Conservation (phyloP, 2,888 invertebrate species). For the Mythimna ferrago region DNA sequence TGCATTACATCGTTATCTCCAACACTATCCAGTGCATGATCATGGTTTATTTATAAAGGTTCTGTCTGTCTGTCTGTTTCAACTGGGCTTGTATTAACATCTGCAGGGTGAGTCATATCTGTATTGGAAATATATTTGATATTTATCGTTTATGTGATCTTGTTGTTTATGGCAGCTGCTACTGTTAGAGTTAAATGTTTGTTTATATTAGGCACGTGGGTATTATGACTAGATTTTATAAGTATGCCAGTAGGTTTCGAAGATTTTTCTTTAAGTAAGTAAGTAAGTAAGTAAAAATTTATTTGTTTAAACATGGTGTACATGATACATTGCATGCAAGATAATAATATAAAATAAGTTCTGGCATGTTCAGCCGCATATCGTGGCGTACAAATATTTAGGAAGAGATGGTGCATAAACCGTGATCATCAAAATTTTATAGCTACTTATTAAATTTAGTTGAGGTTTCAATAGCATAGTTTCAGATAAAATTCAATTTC, state of each 20-base stretch:
- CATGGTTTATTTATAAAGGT: constrained; percentile 50
- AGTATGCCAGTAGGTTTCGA: background rate
- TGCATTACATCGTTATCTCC: constrained; percentile 40
- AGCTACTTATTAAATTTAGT: too few relatives aligned
- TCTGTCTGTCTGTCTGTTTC: constrained; percentile 43
- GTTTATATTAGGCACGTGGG: background rate
- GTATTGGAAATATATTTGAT: constrained; percentile 43
- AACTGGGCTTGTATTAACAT: constrained; percentile 36
- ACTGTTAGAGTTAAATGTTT: background rate
- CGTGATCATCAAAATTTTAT: too few relatives aligned
- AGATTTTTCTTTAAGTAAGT: too few relatives aligned
- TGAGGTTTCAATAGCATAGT: too few relatives aligned
- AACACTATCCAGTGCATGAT: constrained; percentile 41
- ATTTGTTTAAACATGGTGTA: too few relatives aligned
- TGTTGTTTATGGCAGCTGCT: constrained; percentile 27
- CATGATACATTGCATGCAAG: too few relatives aligned
- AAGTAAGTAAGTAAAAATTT: too few relatives aligned
- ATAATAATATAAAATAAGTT: too few relatives aligned
- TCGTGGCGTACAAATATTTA: too few relatives aligned
- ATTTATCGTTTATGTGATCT: constrained; percentile 26
- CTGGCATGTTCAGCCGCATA: too few relatives aligned
- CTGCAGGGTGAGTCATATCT: constrained; percentile 44
- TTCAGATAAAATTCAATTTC: too few relatives aligned
- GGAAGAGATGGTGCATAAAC: too few relatives aligned
- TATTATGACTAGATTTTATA: background rate